These are phyloP conservation scores for Cotesia chilonis DNA, from an alignment of 1,140 invertebrate genomes.

Conservation along the genomic window DNA sequence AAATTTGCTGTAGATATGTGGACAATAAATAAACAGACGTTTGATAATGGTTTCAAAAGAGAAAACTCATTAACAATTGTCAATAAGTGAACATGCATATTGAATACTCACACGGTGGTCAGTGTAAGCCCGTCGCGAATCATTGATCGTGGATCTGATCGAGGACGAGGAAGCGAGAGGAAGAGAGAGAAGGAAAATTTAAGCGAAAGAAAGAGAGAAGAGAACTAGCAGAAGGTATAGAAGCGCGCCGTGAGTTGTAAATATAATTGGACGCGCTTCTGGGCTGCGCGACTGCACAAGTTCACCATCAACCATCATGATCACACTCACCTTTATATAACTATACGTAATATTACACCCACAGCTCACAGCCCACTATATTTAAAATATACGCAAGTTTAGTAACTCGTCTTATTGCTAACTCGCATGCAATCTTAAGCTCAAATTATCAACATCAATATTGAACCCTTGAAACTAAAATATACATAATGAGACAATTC, in stretches of 20 bases:
- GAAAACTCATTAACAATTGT: constrained; percentile 10
- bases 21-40: background rate
- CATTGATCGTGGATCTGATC: constrained; percentile 10
- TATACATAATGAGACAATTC: no score
- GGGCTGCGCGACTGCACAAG: constrained; percentile 19
- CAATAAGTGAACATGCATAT: no score
- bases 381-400: constrained; percentile 1
- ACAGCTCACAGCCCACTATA: background rate
- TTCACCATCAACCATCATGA: constrained; percentile 27
- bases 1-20: background rate
- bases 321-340: constrained; percentile 23
- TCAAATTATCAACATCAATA: no score
- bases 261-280: constrained; percentile 52
- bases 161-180: constrained; percentile 28
- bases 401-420: no score
- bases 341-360: constrained; percentile 13
- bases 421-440: no score
- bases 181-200: constrained; percentile 39
- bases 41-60: background rate
- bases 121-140: constrained; percentile 10
- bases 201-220: constrained; percentile 46
- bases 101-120: constrained; percentile 6
- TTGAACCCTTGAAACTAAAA: no score
- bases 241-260: constrained; percentile 42
- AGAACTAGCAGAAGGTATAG: background rate